Evolutionary conservation across 2,113 vertebrate genomes (phyloP).

Genomic region (Fregetta grallaria): DNA sequence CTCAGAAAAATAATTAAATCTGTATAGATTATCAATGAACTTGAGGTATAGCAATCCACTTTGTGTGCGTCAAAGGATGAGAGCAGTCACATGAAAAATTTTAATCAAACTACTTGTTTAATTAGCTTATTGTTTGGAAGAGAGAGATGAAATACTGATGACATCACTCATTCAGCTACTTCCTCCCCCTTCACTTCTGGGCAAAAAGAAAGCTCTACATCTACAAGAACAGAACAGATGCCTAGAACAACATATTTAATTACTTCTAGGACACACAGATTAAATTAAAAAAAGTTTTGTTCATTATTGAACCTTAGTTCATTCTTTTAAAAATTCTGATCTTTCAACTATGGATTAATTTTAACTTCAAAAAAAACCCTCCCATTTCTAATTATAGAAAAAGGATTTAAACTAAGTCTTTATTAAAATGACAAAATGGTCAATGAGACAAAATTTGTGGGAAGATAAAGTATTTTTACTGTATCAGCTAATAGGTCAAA

Average conservation of each 20-base stretch:
- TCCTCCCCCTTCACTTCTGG: neutral
- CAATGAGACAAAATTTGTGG: neutral
- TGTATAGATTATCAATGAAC: neutral
- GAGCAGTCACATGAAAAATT: neutral
- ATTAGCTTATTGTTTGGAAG: neutral
- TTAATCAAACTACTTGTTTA: neutral
- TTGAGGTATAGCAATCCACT: neutral
- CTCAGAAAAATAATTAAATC: neutral
- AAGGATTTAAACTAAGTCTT: neutral
- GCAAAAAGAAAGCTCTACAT: neutral
- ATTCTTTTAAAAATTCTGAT: neutral
- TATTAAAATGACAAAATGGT: slow-evolving; percentile 37
- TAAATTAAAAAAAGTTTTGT: neutral
- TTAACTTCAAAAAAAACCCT: neutral
- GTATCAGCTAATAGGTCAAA: neutral
- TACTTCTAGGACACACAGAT: neutral
- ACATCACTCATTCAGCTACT: neutral
- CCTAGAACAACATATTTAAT: neutral
- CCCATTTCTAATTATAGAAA: neutral
- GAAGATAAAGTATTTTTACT: neutral
- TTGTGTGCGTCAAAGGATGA: neutral
- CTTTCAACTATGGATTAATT: neutral
- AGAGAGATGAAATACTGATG: neutral
- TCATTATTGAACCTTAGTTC: neutral
- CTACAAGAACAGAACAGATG: neutral